A percentile compares a stretch with the other conserved stretches of the same genome.
Evolutionary conservation across 1,140 invertebrate genomes (phyloP).

Genomic region (Ceratina australensis): DNA sequence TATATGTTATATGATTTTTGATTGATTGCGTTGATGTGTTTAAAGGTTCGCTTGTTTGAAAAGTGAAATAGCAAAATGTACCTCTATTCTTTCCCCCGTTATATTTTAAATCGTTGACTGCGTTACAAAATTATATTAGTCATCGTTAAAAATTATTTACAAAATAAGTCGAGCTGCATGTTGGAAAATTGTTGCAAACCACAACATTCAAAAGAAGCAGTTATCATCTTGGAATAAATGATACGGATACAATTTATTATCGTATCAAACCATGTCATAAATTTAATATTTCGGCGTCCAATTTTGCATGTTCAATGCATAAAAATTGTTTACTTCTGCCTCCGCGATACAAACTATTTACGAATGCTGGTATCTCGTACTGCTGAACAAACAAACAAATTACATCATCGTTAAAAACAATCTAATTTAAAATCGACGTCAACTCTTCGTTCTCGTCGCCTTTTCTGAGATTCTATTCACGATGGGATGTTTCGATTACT

Average conservation of each 20-base stretch:
- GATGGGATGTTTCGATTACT: neutral
- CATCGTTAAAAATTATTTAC: slow-evolving; percentile 7
- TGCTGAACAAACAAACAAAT: slow-evolving; percentile 30
- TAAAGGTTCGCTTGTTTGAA: neutral
- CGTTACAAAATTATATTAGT: slow-evolving; percentile 2
- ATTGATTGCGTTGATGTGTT: neutral
- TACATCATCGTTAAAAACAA: slow-evolving; percentile 35
- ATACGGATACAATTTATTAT: neutral
- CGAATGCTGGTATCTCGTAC: slow-evolving; percentile 1
- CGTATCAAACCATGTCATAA: neutral
- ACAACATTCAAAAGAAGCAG: neutral
- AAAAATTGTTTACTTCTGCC: neutral
- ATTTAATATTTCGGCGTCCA: slow-evolving; percentile 1
- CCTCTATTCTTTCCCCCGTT: neutral
- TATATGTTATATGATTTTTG: neutral
- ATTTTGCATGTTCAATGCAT: neutral
- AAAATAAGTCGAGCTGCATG: neutral
- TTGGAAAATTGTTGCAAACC: neutral
- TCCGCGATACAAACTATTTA: neutral
- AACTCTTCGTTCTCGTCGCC: slow-evolving; percentile 15
- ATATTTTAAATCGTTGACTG: neutral
- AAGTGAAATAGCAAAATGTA: neutral
- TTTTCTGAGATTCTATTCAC: slow-evolving; percentile 7
- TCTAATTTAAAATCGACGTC: slow-evolving; percentile 11
- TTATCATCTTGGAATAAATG: too few species aligned